A percentile compares a stretch with the other conserved stretches of the same genome.
Evolutionary conservation across 2,113 vertebrate species (phyloP).

Genomic region (Bettongia penicillata): DNA sequence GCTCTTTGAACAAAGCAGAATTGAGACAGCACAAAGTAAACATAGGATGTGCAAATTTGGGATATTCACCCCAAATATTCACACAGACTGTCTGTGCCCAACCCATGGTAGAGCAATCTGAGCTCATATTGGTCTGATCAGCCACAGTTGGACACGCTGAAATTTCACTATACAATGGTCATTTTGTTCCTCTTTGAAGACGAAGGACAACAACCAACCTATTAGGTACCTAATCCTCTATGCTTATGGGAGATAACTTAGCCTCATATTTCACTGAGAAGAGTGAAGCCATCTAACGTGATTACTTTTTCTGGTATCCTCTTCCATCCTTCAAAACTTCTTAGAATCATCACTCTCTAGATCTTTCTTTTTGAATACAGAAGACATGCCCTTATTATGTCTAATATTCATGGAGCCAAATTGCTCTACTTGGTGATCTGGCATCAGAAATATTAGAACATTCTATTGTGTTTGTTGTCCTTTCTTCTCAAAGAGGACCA

Average conservation of each 20-base stretch:
- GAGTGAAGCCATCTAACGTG: neutral
- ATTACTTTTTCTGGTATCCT: neutral
- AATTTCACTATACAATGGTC: too few species aligned
- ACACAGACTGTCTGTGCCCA: too few species aligned
- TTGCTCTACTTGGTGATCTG: neutral
- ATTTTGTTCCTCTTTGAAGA: too few species aligned
- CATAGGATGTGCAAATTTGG: too few species aligned
- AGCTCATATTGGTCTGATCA: too few species aligned
- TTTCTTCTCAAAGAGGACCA: too few species aligned
- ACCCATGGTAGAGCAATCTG: too few species aligned
- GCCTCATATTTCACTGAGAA: neutral
- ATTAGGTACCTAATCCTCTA: neutral
- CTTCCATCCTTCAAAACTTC: neutral
- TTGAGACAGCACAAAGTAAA: too few species aligned
- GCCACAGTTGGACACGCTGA: too few species aligned
- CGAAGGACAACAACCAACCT: too few species aligned
- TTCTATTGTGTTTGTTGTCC: neutral
- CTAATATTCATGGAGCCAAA: neutral
- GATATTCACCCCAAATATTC: too few species aligned
- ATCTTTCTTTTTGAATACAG: neutral
- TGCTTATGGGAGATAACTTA: neutral
- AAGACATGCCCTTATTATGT: neutral
- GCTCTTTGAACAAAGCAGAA: too few species aligned
- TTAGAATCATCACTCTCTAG: neutral
- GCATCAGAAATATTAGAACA: neutral